These are phyloP conservation scores for Campylorhamphus procurvoides DNA, from an alignment of 2,113 vertebrate species.

Conservation along the genomic window DNA sequence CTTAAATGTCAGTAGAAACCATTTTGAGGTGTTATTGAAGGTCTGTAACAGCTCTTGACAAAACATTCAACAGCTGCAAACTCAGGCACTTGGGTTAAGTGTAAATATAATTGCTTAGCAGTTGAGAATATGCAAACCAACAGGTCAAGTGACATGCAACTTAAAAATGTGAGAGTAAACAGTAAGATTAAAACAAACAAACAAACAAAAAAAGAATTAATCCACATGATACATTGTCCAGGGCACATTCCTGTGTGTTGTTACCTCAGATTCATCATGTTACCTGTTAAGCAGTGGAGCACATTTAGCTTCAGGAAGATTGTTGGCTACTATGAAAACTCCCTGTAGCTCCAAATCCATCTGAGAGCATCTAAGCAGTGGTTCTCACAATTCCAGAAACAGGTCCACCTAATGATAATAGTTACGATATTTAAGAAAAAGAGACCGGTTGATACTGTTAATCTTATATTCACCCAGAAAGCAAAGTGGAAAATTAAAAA, in stretches of 20 bases:
- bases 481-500: neutral
- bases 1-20: neutral
- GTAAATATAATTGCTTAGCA: neutral
- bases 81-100: neutral
- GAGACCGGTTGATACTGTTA: neutral
- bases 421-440: neutral
- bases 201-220: neutral
- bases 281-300: neutral
- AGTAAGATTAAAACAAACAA: neutral
- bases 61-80: neutral
- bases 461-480: neutral
- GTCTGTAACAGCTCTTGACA: neutral
- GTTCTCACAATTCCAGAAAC: neutral
- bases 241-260: neutral
- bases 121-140: neutral
- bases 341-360: neutral
- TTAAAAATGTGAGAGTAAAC: neutral
- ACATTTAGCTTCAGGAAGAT: neutral
- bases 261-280: neutral
- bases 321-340: neutral
- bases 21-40: neutral
- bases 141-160: neutral
- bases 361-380: neutral
- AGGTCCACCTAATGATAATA: neutral
- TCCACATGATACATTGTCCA: accelerated